Evolutionary conservation across 35 echinoderm and acorn worm species (phyloP).

Genomic region (Patiria miniata): DNA sequence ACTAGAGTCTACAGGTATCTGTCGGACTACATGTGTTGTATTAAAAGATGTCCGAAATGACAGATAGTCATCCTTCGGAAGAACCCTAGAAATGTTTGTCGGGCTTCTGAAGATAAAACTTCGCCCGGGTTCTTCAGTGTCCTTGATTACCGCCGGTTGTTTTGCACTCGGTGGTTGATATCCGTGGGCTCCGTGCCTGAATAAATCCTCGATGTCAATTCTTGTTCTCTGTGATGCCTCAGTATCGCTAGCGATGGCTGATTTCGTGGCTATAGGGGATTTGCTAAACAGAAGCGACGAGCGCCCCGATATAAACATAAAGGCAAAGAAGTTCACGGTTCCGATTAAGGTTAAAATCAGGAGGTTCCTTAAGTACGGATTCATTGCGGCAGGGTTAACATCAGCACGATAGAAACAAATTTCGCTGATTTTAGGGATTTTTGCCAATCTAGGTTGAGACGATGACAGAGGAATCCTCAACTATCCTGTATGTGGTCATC

Average conservation of each 20-base stretch:
- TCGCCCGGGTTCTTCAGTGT: background rate
- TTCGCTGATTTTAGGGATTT: no score
- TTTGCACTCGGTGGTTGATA: background rate
- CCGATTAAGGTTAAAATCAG: conserved; percentile 28
- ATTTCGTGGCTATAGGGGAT: background rate
- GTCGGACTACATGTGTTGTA: no score
- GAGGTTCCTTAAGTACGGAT: conserved; percentile 31
- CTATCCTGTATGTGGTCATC: no score
- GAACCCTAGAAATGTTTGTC: background rate
- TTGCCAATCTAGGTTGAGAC: no score
- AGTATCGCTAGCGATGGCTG: background rate
- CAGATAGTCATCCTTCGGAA: no score
- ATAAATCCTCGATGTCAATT: conserved; percentile 12
- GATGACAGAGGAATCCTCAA: no score
- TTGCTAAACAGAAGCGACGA: conserved; percentile 16
- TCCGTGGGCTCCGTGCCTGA: background rate
- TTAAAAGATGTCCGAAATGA: no score
- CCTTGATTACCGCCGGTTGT: background rate
- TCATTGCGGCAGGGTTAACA: conserved; percentile 6
- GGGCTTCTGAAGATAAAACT: conserved; percentile 1
- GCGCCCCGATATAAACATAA: conserved; percentile 41
- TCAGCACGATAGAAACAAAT: no score
- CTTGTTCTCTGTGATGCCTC: background rate
- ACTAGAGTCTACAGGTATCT: background rate
- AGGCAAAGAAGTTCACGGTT: conserved; percentile 41